Evolutionary conservation across 2,888 invertebrate species (phyloP).

Genomic region (Harpalus rufipes): DNA sequence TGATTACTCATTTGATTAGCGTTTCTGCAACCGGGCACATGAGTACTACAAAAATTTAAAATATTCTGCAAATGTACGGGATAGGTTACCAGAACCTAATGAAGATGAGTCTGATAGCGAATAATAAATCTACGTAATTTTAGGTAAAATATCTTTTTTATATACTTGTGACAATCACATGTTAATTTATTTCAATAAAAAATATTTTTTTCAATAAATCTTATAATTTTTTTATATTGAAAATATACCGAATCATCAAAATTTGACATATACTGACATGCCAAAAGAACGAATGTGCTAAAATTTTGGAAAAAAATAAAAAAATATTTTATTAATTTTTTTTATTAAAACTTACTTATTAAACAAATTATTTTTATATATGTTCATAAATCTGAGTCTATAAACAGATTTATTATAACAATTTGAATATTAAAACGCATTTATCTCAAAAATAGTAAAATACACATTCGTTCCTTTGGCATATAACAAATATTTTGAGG

Average conservation of each 20-base stretch:
- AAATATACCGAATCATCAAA: conserved; percentile 11
- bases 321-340: not conserved
- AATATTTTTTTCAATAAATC: not conserved
- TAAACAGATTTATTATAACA: too few relatives aligned
- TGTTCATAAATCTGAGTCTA: too few relatives aligned
- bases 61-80: conserved; percentile 14
- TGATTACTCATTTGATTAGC: too few relatives aligned
- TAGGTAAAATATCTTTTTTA: not conserved
- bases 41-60: conserved; percentile 7
- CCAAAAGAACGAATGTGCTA: conserved; percentile 18
- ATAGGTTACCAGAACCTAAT: conserved; percentile 15
- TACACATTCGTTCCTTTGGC: too few relatives aligned
- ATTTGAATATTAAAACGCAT: too few relatives aligned
- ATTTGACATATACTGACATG: not conserved
- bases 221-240: too few relatives aligned
- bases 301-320: conserved; percentile 4
- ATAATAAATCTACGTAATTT: not conserved
- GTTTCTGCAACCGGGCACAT: too few relatives aligned
- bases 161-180: not conserved
- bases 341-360: too few relatives aligned
- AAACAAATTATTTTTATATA: too few relatives aligned
- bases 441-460: too few relatives aligned
- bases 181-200: conserved; percentile 17
- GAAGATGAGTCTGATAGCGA: conserved; percentile 9
- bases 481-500: too few relatives aligned